Evolutionary conservation across 2,888 invertebrate species (phyloP).

Genomic region (Drosophila prolongata): DNA sequence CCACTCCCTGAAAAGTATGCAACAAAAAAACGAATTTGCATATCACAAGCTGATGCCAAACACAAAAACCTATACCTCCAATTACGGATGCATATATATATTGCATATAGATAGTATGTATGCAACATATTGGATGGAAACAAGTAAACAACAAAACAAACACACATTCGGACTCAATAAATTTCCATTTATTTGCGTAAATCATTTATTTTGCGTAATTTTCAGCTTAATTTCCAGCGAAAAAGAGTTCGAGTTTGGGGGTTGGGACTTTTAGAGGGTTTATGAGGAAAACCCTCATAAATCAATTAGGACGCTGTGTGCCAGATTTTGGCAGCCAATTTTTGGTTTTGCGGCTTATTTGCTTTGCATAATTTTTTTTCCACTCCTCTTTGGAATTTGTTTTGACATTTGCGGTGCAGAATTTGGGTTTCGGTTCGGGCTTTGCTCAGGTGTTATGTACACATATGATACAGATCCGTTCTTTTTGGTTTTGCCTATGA

Average conservation of each 20-base stretch:
- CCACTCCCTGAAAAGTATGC: slow-evolving; percentile 60
- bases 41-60: slow-evolving; percentile 69
- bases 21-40: slow-evolving; percentile 69
- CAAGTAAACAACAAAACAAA: slow-evolving; percentile 36
- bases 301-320: slow-evolving; percentile 81
- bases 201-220: slow-evolving; percentile 83
- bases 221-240: slow-evolving; percentile 80
- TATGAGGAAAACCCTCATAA: slow-evolving; percentile 74
- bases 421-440: slow-evolving; percentile 32
- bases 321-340: slow-evolving; percentile 70
- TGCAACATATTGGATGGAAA: slow-evolving; percentile 34
- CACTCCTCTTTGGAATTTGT: slow-evolving; percentile 36
- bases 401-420: slow-evolving; percentile 46
- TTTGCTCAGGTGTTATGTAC: slow-evolving; percentile 58
- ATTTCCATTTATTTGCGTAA: slow-evolving; percentile 84
- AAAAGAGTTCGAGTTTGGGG: slow-evolving; percentile 21
- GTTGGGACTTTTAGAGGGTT: slow-evolving; percentile 42
- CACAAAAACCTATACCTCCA: slow-evolving; percentile 23
- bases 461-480: slow-evolving; percentile 32
- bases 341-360: slow-evolving; percentile 78
- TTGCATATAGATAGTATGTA: slow-evolving; percentile 1
- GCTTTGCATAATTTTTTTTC: slow-evolving; percentile 43
- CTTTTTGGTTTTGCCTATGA: slow-evolving; percentile 48
- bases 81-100: slow-evolving; percentile 16
- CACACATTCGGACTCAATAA: slow-evolving; percentile 71